Evolutionary conservation across 2,797 vertebrate genomes (phyloP).

Genomic region (Cossypha heuglini): DNA sequence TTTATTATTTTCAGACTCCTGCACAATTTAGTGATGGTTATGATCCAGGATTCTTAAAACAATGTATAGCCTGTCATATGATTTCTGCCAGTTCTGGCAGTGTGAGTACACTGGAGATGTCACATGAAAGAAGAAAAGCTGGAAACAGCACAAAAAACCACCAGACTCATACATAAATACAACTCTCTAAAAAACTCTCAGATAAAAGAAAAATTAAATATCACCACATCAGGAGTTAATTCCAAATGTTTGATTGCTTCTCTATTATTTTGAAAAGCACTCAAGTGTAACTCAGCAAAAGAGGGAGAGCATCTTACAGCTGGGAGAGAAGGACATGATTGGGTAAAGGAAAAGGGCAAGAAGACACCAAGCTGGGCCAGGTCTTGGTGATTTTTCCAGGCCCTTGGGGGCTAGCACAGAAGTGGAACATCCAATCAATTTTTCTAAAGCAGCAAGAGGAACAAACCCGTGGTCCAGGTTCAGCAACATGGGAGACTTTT

Average conservation of each 20-base stretch:
- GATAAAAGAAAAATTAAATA: background rate
- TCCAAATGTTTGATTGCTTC: background rate
- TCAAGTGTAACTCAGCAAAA: background rate
- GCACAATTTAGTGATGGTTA: background rate
- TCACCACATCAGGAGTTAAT: background rate
- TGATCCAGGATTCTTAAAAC: slow-evolving; percentile 1
- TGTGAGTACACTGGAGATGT: slow-evolving; percentile 46
- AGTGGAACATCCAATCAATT: background rate
- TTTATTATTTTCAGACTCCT: slow-evolving; percentile 42
- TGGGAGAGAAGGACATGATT: background rate
- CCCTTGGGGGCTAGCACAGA: background rate
- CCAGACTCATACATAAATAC: background rate
- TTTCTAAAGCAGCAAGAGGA: background rate
- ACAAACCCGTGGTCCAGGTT: background rate
- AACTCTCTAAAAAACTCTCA: background rate
- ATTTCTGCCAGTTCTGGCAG: slow-evolving; percentile 1
- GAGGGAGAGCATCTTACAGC: background rate
- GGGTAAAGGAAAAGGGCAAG: background rate
- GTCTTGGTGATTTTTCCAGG: background rate
- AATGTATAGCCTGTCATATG: background rate
- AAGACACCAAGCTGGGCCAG: background rate
- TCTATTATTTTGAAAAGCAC: background rate
- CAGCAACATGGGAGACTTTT: background rate
- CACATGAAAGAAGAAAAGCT: slow-evolving; percentile 53
- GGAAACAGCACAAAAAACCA: background rate